Evolutionary conservation across 2,113 vertebrate species (phyloP).

Genomic region (Rissa tridactyla): DNA sequence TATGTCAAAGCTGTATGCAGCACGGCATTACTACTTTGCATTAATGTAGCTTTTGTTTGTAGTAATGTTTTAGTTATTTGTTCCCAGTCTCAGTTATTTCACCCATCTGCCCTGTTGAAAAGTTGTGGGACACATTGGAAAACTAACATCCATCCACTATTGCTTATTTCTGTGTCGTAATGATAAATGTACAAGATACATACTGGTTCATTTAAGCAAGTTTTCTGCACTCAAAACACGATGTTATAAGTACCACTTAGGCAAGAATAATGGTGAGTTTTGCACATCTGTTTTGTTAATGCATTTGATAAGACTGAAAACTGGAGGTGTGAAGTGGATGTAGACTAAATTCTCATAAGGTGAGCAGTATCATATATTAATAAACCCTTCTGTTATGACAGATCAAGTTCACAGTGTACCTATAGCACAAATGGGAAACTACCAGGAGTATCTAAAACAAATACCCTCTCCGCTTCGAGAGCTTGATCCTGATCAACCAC

Average conservation of each 20-base stretch:
- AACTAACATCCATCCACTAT: not conserved
- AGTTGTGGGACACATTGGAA: not conserved
- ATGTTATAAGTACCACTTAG: not conserved
- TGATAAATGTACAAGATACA: not conserved
- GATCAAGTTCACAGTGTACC: constrained; percentile 95
- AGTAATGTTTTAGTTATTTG: not conserved
- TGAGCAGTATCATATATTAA: not conserved
- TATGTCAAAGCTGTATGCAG: not conserved
- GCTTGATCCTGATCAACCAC: constrained; percentile 94
- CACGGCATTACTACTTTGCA: not conserved
- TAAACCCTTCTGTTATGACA: constrained; percentile 45
- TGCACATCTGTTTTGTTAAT: not conserved
- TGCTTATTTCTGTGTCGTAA: not conserved
- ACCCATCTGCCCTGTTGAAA: not conserved
- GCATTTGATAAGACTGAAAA: not conserved
- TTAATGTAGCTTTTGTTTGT: not conserved
- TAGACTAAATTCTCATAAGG: not conserved
- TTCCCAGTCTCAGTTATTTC: not conserved
- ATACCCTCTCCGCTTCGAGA: constrained; percentile 91
- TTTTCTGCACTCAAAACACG: not conserved
- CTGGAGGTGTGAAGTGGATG: not conserved
- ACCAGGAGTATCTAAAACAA: constrained; percentile 94
- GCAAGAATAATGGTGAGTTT: not conserved
- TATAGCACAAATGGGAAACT: constrained; percentile 97
- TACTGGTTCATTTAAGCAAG: not conserved